Evolutionary conservation across 1,140 invertebrate genomes (phyloP), one percentile per base, ranked within the genome.

Genomic region (Batillaria attramentaria): DNA sequence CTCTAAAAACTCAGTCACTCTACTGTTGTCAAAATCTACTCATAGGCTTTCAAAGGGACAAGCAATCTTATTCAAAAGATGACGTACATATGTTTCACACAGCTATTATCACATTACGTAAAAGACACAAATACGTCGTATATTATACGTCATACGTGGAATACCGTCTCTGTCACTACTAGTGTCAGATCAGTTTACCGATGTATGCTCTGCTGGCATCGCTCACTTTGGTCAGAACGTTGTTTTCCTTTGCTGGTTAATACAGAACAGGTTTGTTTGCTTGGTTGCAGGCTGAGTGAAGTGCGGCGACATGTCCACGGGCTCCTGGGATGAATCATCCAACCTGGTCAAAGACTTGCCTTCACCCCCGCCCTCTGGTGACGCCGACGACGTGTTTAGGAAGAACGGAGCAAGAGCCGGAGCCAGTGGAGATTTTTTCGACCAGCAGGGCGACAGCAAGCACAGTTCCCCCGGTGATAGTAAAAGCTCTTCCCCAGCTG

Each of bases 321-420:
- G 84, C 72, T 88, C 86, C 68, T 88, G 84, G 78, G 88, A 89
- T 84, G 88, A 89, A 72, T 87, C 87, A 57, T 88, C 88, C 60
- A 86, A 87, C 72, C 80, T 89, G 43, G 84, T 86, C 81, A 84
- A 87, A 73, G 85, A 86, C 65, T 65, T 85, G 46, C 78, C 84
- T n/a, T 85, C 87, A 20, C 85, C 85, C 35, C 79, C 83, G 20
- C 37, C 66, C 16, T 78, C 80, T n/a, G 65, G 54, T 46, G 82
- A 83, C 35, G 82, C 84, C 72, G 79, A 85, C 39, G 78, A 81
- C 69, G 82, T 81, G 6, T 83, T 81, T 77, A 77, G 75, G 3
- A 74, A 80, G 33, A 43, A 39, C 33, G 46, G 68, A 75, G 69
- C 31, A 62, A 31, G 28, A 28, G 31, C 68, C 31, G 35, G 41